Evolutionary conservation across 1,140 invertebrate genomes (phyloP), one percentile per base, ranked within the genome.

Genomic region (Mycetomoellerius zeteki): DNA sequence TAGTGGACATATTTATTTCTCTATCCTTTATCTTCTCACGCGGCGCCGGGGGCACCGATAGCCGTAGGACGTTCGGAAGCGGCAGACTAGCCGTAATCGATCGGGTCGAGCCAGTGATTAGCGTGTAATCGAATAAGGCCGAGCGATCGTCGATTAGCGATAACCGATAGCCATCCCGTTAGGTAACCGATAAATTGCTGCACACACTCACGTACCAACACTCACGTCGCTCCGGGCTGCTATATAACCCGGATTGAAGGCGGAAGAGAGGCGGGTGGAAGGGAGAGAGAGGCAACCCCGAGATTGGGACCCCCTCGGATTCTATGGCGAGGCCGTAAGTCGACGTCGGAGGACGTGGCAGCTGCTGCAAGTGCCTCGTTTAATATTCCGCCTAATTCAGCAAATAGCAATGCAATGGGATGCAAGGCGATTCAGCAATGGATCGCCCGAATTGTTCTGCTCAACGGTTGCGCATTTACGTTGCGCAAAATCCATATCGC

Each of bases 131-230:
- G 91, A 92, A 93, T 94, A 93, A 93, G 86, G 92, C 85, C 90
- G 92, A 93, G 90, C 92, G 92, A 92, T 93, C 92, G 91, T 90
- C 92, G 92, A 94, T 94, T 94, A 93, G 86, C 90, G 91, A 94
- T 94, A 93, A 94, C 89, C 91, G 92, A 94, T 92, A 93, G 91
- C 89, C 91, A 91, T 92, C 86, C 90, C 86, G 90, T 87, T 91
- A 86, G 89, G 85, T 93, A 92, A 89, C 89, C 89, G 91, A 93
- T 93, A 93, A 93, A 93, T 93, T 93, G 92, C 75, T 91, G 91
- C 91, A 91, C 89, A 86, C 85, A 84, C 77, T 50, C 56, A 69
- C 21, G 52, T 30, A 77, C 80, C 37, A 58, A 37, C 43, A 72
- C 19, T 52, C 80, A 75, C 47, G 54, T 75, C 73, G 82, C 73